These are phyloP conservation scores for Euglossa dilemma DNA, from an alignment of 1,140 invertebrate genomes.

Conservation along the genomic window DNA sequence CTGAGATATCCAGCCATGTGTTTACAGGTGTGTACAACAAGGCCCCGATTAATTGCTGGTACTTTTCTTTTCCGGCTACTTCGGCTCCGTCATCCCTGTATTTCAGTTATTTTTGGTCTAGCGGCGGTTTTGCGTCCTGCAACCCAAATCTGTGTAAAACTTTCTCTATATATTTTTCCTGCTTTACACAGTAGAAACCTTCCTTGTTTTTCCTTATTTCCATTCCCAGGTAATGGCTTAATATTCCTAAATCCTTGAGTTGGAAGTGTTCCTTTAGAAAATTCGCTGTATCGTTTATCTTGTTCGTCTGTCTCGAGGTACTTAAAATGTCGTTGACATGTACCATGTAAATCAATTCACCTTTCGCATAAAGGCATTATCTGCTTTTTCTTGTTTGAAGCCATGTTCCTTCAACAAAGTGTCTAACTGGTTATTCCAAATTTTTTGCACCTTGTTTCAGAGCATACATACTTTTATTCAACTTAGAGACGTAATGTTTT, in stretches of 20 bases:
- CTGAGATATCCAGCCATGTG: not conserved
- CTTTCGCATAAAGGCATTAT: slow-evolving; percentile 46
- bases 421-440: slow-evolving; percentile 72
- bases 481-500: slow-evolving; percentile 56
- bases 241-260: not conserved
- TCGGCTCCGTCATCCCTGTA: not conserved
- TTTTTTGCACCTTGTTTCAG: slow-evolving; percentile 76
- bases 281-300: not conserved
- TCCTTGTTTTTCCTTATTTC: not conserved
- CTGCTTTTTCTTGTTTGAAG: slow-evolving; percentile 35
- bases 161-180: not conserved
- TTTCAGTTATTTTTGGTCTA: not conserved
- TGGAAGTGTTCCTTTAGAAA: slow-evolving; percentile 6
- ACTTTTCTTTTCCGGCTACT: not conserved
- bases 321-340: slow-evolving; percentile 26
- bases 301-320: not conserved
- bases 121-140: not conserved
- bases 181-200: not conserved
- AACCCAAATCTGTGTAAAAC: not conserved
- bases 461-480: slow-evolving; percentile 77
- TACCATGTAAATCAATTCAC: not conserved
- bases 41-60: slow-evolving; percentile 10
- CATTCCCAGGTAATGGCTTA: slow-evolving; percentile 11
- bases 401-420: slow-evolving; percentile 12
- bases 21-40: slow-evolving; percentile 7